phyloP scores from a whole-genome alignment of 2,113 vertebrate species.

The Potamarius usumacintae region DNA sequence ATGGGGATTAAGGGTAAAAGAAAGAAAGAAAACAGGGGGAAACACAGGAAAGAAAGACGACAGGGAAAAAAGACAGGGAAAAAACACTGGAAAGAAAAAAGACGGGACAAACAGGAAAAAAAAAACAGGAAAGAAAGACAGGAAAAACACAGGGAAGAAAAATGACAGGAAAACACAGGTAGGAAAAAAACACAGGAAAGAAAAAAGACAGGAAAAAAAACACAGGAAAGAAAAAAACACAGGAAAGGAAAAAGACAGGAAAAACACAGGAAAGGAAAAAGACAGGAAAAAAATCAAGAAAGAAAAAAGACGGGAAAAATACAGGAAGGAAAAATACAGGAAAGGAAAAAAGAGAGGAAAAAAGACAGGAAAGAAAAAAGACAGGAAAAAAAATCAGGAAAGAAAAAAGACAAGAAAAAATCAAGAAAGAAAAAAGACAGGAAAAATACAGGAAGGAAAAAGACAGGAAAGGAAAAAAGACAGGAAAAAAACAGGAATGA shows the following conservation, averaged over 20 bases:
- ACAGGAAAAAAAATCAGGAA: not conserved
- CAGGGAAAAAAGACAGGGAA: not conserved
- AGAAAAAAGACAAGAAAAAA: no score
- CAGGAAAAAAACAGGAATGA: not conserved
- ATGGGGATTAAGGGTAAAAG: no score
- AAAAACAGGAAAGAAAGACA: not conserved
- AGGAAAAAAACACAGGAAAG: not conserved
- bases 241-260: no score
- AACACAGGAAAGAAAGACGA: not conserved
- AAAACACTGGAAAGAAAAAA: not conserved
- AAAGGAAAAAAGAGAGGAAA: not conserved
- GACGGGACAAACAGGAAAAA: no score
- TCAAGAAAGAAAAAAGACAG: no score
- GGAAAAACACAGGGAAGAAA: not conserved
- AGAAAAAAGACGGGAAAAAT: no score
- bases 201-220: not conserved
- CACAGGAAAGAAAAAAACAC: not conserved
- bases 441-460: not conserved
- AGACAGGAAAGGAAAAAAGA: not conserved
- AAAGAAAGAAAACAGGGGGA: no score
- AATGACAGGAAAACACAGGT: not conserved
- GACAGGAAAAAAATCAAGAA: no score
- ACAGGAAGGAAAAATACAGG: no score
- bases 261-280: no score
- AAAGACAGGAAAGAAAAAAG: not conserved